A percentile compares a stretch with the other conserved stretches of the same genome.
phyloP scores from a whole-genome alignment of 30 jellyfish, hydroid and myxozoan species.

The Nemopilema nomurai region DNA sequence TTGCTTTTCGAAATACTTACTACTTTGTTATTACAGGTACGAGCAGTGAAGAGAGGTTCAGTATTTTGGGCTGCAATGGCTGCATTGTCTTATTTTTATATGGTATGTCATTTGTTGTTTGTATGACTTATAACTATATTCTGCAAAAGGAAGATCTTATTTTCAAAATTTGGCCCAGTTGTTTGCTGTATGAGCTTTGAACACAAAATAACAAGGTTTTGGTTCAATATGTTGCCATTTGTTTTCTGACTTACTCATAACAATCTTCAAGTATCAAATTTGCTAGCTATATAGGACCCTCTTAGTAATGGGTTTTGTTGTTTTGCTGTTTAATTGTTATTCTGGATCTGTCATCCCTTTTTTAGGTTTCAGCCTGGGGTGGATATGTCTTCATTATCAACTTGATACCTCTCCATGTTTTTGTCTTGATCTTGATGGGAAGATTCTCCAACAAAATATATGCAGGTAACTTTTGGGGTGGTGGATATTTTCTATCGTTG shows the following conservation, averaged over 20 bases:
- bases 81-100: constrained; percentile 93
- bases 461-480: no score
- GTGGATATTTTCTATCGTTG: no score
- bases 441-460: constrained; percentile 80
- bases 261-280: no score
- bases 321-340: no score
- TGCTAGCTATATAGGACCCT: no score
- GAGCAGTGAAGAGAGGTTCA: constrained; percentile 89
- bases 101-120: constrained; percentile 67
- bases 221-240: no score
- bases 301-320: no score
- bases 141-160: background rate
- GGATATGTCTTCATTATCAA: constrained; percentile 98
- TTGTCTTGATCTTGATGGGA: constrained; percentile 93
- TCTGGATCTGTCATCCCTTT: constrained; percentile 5
- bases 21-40: constrained; percentile 55
- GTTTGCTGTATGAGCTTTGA: no score
- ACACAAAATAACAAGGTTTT: no score
- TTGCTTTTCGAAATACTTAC: background rate
- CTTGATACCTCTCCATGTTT: constrained; percentile 97
- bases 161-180: no score
- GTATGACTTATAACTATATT: background rate
- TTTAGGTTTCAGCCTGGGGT: constrained; percentile 99
- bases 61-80: constrained; percentile 94
- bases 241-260: no score